Conservation (phyloP, 2,113 vertebrate genomes). For the Pseudonaja textilis region DNA sequence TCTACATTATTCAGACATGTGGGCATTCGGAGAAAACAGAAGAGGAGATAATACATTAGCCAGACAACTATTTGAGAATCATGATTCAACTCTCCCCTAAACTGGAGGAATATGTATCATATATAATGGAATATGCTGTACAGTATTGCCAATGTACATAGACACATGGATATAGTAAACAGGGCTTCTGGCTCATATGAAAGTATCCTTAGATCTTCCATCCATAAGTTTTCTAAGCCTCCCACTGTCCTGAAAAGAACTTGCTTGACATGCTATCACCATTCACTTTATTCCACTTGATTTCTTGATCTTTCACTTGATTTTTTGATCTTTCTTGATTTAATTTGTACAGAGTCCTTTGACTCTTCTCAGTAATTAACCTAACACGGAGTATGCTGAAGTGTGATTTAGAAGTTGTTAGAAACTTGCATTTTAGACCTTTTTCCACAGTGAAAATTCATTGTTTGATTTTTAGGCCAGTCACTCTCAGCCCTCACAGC, state of each 20-base stretch:
- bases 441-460: not conserved
- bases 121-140: not conserved
- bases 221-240: not conserved
- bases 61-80: not conserved
- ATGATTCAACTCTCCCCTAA: not conserved
- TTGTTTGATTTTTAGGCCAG: not conserved
- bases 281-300: not conserved
- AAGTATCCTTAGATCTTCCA: not conserved
- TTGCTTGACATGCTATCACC: not conserved
- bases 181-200: not conserved
- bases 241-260: not conserved
- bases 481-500: not conserved
- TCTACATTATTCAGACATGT: not conserved
- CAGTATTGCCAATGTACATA: not conserved
- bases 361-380: not conserved
- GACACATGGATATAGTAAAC: not conserved
- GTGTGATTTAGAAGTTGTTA: not conserved
- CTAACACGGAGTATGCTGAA: not conserved
- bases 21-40: not conserved
- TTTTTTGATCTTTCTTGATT: not conserved
- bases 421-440: not conserved
- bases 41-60: not conserved
- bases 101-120: not conserved
- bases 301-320: too few species aligned
- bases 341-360: not conserved